Conservation (phyloP, 2,113 vertebrate species). For the Oryzias woworae region DNA sequence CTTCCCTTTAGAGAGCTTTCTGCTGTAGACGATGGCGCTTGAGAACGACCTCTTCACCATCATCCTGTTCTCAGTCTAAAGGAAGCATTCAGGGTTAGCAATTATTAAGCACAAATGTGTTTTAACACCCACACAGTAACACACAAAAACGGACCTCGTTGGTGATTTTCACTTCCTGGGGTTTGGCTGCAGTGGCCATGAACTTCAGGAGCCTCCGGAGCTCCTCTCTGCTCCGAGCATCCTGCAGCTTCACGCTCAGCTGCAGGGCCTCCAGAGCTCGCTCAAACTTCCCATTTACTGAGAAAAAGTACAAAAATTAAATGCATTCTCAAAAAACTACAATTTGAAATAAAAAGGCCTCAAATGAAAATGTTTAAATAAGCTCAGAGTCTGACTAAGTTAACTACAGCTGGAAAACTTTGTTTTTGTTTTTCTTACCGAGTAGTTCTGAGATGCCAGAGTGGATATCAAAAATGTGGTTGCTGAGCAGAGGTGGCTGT, state of each 20-base stretch:
- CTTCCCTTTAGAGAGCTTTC: slow-evolving; percentile 91
- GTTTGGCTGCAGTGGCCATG: slow-evolving; percentile 87
- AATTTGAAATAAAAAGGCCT: too few species aligned
- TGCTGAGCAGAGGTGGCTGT: slow-evolving; percentile 84
- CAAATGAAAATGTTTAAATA: too few species aligned
- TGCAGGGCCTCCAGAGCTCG: slow-evolving; percentile 91
- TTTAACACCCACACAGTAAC: neutral
- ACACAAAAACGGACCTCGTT: slow-evolving; percentile 80
- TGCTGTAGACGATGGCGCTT: slow-evolving; percentile 88
- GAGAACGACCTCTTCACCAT: slow-evolving; percentile 93
- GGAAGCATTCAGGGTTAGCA: slow-evolving; percentile 7
- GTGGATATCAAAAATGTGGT: slow-evolving; percentile 89
- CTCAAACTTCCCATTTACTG: slow-evolving; percentile 93
- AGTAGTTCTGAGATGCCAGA: slow-evolving; percentile 91
- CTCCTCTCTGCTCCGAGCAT: slow-evolving; percentile 88
- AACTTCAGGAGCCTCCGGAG: slow-evolving; percentile 91
- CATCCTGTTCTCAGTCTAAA: slow-evolving; percentile 95
- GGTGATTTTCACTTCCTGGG: slow-evolving; percentile 86
- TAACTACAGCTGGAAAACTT: slow-evolving; percentile 33
- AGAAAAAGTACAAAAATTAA: slow-evolving; percentile 4
- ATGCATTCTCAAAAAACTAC: neutral
- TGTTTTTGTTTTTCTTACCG: slow-evolving; percentile 76
- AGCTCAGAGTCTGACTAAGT: too few species aligned
- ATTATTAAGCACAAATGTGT: neutral
- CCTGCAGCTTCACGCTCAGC: slow-evolving; percentile 90